Percentiles rank a stretch among this genome's conserved stretches.
These are phyloP conservation scores for Drosophila heteroneura DNA, from an alignment of 2,888 invertebrate species.

Conservation along the genomic window DNA sequence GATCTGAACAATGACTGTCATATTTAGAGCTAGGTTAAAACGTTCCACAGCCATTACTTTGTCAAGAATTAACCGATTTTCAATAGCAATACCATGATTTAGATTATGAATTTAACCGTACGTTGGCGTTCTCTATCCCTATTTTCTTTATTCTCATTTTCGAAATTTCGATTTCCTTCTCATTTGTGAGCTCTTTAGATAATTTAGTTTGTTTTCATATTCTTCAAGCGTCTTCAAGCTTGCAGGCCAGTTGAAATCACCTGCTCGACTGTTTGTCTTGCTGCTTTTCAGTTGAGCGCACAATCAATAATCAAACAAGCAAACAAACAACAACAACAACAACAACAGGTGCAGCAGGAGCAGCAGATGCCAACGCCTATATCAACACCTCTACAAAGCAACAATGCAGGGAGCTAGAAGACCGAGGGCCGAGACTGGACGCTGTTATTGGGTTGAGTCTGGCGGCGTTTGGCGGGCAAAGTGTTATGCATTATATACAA, in stretches of 20 bases:
- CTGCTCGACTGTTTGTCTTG: slow-evolving; percentile 21
- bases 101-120: neutral
- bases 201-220: slow-evolving; percentile 3
- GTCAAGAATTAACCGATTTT: neutral
- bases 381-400: slow-evolving; percentile 61
- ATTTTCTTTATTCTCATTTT: neutral
- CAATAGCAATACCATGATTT: neutral
- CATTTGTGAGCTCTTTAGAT: neutral
- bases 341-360: slow-evolving; percentile 15
- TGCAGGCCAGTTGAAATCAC: slow-evolving; percentile 25
- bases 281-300: slow-evolving; percentile 56
- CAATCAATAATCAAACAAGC: slow-evolving; percentile 63
- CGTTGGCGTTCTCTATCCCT: neutral
- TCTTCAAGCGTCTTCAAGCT: neutral
- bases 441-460: slow-evolving; percentile 10
- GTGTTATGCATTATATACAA: slow-evolving; percentile 68
- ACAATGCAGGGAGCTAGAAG: slow-evolving; percentile 43
- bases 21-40: neutral
- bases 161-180: neutral
- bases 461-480: slow-evolving; percentile 48
- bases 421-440: neutral
- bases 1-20: neutral
- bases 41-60: neutral
- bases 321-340: slow-evolving; percentile 14
- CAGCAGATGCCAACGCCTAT: slow-evolving; percentile 49